Evolutionary conservation across 2,797 vertebrate species (phyloP).

Genomic region (Pogoniulus pusillus): DNA sequence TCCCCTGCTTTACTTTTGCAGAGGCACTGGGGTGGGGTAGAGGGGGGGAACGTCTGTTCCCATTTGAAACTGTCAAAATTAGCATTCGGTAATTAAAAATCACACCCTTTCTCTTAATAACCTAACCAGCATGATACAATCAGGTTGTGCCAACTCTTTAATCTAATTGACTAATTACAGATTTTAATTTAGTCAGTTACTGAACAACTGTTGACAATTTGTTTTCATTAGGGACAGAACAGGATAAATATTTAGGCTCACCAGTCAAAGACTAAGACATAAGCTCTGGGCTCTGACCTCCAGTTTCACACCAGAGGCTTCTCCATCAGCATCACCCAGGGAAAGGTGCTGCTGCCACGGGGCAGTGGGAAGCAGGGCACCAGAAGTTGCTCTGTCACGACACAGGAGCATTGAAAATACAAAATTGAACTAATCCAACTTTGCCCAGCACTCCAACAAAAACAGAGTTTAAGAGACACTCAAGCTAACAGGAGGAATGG

Average conservation of each 20-base stretch:
- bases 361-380: background rate
- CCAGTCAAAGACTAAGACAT: constrained; percentile 76
- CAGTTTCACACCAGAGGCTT: background rate
- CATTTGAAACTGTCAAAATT: constrained; percentile 86
- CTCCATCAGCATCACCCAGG: background rate
- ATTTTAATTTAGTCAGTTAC: constrained; percentile 89
- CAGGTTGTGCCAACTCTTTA: constrained; percentile 88
- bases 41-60: constrained; percentile 78
- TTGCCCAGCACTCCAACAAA: background rate
- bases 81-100: constrained; percentile 89
- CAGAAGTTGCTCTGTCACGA: accelerated
- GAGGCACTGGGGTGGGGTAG: constrained; percentile 63
- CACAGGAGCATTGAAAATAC: background rate
- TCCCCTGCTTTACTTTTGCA: constrained; percentile 72
- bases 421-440: background rate
- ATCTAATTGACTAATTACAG: constrained; percentile 90
- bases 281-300: constrained; percentile 66
- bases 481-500: background rate
- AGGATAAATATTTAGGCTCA: constrained; percentile 86
- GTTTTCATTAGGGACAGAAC: constrained; percentile 86
- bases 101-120: constrained; percentile 88
- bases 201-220: constrained; percentile 89
- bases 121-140: constrained; percentile 87
- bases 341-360: background rate
- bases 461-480: background rate